These are phyloP conservation scores for Molossus alvarezi DNA, from an alignment of 2,797 vertebrate genomes.

Conservation along the genomic window DNA sequence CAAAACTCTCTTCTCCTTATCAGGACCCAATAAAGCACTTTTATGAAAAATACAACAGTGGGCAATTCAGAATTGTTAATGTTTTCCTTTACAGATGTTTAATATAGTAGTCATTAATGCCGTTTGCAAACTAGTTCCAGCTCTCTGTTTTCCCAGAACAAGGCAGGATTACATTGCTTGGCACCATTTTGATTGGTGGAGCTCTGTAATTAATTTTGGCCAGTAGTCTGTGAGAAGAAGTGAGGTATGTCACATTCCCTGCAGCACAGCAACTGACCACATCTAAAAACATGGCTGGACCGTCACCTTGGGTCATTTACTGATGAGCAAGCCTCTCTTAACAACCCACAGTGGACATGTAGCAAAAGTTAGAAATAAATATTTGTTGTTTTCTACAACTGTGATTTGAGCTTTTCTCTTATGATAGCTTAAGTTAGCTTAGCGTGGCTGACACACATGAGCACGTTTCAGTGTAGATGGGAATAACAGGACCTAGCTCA, in stretches of 20 bases:
- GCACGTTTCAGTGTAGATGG: background rate
- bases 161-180: background rate
- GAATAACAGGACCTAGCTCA: background rate
- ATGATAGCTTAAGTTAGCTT: conserved; percentile 4
- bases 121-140: conserved; percentile 9
- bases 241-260: background rate
- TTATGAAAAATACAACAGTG: conserved; percentile 51
- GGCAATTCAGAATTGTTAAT: conserved; percentile 11
- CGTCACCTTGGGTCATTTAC: conserved; percentile 24
- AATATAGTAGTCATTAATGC: background rate
- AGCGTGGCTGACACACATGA: conserved; percentile 15
- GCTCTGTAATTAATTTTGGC: conserved; percentile 27
- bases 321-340: background rate
- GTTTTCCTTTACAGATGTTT: conserved; percentile 31
- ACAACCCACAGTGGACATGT: background rate
- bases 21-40: background rate
- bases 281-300: conserved; percentile 37
- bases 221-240: background rate
- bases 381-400: conserved; percentile 38
- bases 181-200: conserved; percentile 18
- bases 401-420: background rate
- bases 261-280: background rate
- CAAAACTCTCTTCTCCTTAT: background rate
- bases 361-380: conserved; percentile 54
- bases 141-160: background rate